Evolutionary conservation across 2,797 vertebrate genomes (phyloP).

Genomic region (Paedocypris micromegethes): DNA sequence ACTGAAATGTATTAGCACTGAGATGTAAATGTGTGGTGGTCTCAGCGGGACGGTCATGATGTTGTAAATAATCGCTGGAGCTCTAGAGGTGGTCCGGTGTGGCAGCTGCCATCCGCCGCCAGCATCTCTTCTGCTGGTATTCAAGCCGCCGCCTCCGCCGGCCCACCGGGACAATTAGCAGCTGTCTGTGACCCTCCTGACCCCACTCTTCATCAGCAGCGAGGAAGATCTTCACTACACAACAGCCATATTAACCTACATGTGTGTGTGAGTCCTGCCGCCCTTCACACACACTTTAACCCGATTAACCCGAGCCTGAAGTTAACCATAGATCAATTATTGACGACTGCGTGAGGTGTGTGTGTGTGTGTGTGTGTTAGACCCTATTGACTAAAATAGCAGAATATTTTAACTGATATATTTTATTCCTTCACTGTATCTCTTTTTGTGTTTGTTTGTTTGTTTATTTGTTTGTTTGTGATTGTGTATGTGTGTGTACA

Average conservation of each 20-base stretch:
- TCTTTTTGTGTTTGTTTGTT: too few relatives aligned
- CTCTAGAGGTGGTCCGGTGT: constrained; percentile 45
- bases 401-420: too few relatives aligned
- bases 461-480: too few relatives aligned
- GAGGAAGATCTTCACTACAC: constrained; percentile 38
- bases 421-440: too few relatives aligned
- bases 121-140: constrained; percentile 54
- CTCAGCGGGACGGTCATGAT: not conserved
- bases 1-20: too few relatives aligned
- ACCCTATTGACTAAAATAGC: too few relatives aligned
- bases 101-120: constrained; percentile 58
- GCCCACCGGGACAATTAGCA: constrained; percentile 71
- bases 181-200: constrained; percentile 67
- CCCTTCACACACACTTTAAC: constrained; percentile 34
- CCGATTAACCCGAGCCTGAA: constrained; percentile 39
- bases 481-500: too few relatives aligned
- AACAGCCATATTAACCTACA: not conserved
- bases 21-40: not conserved
- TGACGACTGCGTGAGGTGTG: not conserved
- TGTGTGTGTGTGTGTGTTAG: too few relatives aligned
- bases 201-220: constrained; percentile 51
- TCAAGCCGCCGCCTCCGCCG: constrained; percentile 48
- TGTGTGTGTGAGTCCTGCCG: too few relatives aligned
- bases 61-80: constrained; percentile 50
- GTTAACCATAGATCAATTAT: constrained; percentile 2